A percentile compares a stretch with the other conserved stretches of the same genome.
These are phyloP conservation scores for Cataglyphis rosenhaueri DNA, from an alignment of 2,888 invertebrate genomes.

Conservation along the genomic window DNA sequence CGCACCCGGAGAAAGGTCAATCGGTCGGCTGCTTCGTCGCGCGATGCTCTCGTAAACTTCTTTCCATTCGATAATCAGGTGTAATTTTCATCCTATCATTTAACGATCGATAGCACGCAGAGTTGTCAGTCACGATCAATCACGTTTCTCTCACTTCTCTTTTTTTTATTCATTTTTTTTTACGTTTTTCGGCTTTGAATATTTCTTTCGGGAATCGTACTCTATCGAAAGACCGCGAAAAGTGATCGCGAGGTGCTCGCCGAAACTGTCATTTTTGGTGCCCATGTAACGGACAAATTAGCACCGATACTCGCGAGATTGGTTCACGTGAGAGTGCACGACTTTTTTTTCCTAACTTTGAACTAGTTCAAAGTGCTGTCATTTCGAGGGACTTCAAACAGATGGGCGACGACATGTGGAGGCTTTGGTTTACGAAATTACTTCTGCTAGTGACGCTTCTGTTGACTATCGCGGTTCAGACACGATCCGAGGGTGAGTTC, in stretches of 20 bases:
- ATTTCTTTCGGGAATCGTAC: background rate
- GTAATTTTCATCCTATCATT: conserved; percentile 60
- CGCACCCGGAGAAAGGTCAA: conserved; percentile 79
- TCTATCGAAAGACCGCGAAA: background rate
- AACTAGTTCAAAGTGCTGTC: conserved; percentile 49
- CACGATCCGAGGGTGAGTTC: conserved; percentile 68
- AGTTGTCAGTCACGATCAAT: conserved; percentile 22
- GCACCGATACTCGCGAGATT: conserved; percentile 29
- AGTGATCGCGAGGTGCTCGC: conserved; percentile 38
- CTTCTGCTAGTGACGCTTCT: conserved; percentile 62
- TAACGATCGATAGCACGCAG: conserved; percentile 3
- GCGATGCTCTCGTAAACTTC: conserved; percentile 58
- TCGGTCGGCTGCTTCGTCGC: conserved; percentile 71
- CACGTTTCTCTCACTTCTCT: background rate
- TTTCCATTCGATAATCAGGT: conserved; percentile 64
- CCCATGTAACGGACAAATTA: conserved; percentile 65
- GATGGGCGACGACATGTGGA: conserved; percentile 77
- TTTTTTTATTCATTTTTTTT: background rate
- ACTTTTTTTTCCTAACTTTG: conserved; percentile 52
- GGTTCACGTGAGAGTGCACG: conserved; percentile 64
- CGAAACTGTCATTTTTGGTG: conserved; percentile 51
- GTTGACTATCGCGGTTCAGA: conserved; percentile 29
- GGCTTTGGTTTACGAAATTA: conserved; percentile 77
- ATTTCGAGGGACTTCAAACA: conserved; percentile 55
- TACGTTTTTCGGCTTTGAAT: background rate